These are phyloP conservation scores for Corynorhinus townsendii DNA, from an alignment of 2,113 vertebrate genomes.

Conservation along the genomic window DNA sequence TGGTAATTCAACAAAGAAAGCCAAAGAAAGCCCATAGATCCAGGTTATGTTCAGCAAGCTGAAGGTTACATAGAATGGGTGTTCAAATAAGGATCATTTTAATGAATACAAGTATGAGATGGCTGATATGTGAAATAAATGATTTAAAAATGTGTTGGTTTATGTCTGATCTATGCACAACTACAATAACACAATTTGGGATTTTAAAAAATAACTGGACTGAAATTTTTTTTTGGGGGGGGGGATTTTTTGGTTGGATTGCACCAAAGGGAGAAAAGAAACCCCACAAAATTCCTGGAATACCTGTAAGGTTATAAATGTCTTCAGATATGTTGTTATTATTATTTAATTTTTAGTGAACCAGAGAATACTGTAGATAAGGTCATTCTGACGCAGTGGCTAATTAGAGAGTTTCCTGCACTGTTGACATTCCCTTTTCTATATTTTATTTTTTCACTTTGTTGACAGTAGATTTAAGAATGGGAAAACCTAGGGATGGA, in stretches of 20 bases:
- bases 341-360: neutral
- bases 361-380: neutral
- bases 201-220: neutral
- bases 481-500: neutral
- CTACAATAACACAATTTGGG: neutral
- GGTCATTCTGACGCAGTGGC: neutral
- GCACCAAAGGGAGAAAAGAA: neutral
- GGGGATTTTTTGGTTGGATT: neutral
- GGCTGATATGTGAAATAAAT: neutral
- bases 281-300: neutral
- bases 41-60: neutral
- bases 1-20: slow-evolving; percentile 37
- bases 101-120: neutral
- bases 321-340: neutral
- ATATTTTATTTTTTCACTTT: neutral
- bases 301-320: neutral
- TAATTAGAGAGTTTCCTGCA: neutral
- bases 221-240: too few relatives aligned
- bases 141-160: neutral
- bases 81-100: slow-evolving; percentile 18
- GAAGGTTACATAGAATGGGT: neutral
- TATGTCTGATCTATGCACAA: neutral
- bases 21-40: neutral
- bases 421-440: neutral
- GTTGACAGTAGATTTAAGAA: slow-evolving; percentile 24